Evolutionary conservation across 2,888 invertebrate genomes (phyloP).

Genomic region (Amiota mariae): DNA sequence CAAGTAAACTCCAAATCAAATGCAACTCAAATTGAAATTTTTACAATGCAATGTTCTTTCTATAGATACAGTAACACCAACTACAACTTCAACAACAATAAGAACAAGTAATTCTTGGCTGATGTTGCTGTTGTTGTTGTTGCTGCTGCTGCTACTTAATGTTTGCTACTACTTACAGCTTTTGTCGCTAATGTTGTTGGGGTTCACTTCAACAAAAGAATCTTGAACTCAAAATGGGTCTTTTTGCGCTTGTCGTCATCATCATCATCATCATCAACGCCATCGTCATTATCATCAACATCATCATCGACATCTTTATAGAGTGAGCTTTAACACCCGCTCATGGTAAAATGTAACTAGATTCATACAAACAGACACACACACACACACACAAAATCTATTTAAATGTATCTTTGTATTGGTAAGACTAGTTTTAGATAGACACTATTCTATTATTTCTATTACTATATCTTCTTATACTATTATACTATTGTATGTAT

Average conservation of each 20-base stretch:
- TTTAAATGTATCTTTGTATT: slow-evolving; percentile 2
- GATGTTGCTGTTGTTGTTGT: background rate
- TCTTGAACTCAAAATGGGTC: slow-evolving; percentile 51
- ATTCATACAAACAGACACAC: background rate
- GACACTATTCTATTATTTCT: slow-evolving; percentile 11
- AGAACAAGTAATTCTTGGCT: background rate
- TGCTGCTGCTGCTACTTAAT: background rate
- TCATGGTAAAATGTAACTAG: background rate
- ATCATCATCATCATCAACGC: background rate
- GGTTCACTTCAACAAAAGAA: slow-evolving; percentile 44
- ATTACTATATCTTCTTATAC: background rate
- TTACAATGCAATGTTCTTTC: slow-evolving; percentile 44
- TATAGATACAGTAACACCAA: slow-evolving; percentile 22
- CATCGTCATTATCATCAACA: background rate
- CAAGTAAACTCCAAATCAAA: slow-evolving; percentile 55
- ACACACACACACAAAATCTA: background rate
- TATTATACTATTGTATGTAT: background rate
- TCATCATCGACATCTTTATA: background rate
- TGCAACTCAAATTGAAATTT: slow-evolving; percentile 59
- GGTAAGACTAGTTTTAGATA: slow-evolving; percentile 28
- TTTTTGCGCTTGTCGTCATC: slow-evolving; percentile 23
- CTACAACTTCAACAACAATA: slow-evolving; percentile 21
- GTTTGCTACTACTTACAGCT: background rate
- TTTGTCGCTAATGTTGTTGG: slow-evolving; percentile 28
- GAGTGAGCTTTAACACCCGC: slow-evolving; percentile 25